These are phyloP conservation scores for Oceanites oceanicus DNA, from an alignment of 2,113 vertebrate genomes.

Conservation along the genomic window DNA sequence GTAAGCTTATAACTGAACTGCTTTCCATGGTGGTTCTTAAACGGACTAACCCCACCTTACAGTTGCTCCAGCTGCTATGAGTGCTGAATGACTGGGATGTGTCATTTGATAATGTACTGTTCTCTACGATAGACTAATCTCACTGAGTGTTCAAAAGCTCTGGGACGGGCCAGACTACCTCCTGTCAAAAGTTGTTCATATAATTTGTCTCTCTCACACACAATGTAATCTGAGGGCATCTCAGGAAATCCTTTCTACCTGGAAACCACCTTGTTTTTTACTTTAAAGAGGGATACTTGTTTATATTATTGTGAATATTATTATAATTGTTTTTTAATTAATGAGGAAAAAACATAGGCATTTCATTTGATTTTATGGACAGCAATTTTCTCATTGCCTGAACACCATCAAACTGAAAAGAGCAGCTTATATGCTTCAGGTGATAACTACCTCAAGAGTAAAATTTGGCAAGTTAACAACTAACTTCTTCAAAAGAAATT, in stretches of 20 bases:
- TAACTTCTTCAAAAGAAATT: neutral
- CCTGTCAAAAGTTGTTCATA: neutral
- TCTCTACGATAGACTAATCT: neutral
- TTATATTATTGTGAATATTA: neutral
- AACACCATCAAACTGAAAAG: neutral
- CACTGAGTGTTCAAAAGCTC: neutral
- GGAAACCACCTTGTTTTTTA: neutral
- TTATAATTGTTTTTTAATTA: neutral
- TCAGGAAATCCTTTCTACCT: neutral
- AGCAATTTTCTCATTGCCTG: neutral
- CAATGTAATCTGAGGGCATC: neutral
- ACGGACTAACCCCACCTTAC: neutral
- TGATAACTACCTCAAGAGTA: neutral
- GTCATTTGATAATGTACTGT: neutral
- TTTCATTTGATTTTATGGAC: neutral
- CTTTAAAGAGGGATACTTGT: neutral
- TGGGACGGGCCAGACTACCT: neutral
- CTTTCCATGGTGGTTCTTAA: neutral
- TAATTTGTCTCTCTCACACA: neutral
- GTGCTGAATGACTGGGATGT: neutral
- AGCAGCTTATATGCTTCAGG: neutral
- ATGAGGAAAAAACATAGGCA: neutral
- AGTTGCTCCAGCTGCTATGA: neutral
- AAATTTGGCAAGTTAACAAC: neutral
- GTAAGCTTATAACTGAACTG: neutral